phyloP scores from a whole-genome alignment of 2,888 invertebrate genomes.

The Podabrus alpinus region DNA sequence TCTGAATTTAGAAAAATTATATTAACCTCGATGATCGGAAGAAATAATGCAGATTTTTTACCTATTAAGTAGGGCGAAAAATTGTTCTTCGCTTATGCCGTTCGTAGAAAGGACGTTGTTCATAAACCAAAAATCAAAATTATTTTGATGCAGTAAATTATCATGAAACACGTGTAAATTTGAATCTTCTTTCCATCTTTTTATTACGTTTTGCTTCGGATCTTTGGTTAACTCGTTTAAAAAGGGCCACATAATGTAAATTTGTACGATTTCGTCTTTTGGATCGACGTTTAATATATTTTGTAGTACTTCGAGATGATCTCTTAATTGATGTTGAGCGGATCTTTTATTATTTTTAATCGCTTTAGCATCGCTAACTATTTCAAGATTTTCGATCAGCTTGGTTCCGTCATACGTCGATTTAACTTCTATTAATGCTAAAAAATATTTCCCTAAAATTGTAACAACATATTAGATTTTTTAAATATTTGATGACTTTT shows the following conservation, averaged over 20 bases:
- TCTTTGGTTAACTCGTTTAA: constrained; percentile 45
- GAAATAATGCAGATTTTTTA: constrained; percentile 19
- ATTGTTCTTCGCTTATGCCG: constrained; percentile 35
- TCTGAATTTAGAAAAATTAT: constrained; percentile 33
- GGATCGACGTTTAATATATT: constrained; percentile 32
- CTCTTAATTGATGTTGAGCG: constrained; percentile 51
- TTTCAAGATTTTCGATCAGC: constrained; percentile 37
- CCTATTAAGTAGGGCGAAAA: constrained; percentile 46
- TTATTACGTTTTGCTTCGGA: constrained; percentile 44
- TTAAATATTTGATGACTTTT: background rate
- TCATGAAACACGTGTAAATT: constrained; percentile 49
- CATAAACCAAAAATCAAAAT: constrained; percentile 47
- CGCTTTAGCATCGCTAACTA: constrained; percentile 47
- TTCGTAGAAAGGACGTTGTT: constrained; percentile 37
- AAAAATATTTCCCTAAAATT: constrained; percentile 38
- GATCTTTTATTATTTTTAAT: constrained; percentile 52
- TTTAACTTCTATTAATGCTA: constrained; percentile 48
- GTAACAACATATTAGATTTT: background rate
- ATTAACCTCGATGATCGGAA: no score
- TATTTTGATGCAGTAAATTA: constrained; percentile 37
- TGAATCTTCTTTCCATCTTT: constrained; percentile 48
- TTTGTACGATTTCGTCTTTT: constrained; percentile 38
- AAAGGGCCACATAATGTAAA: constrained; percentile 52
- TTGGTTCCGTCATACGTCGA: constrained; percentile 46
- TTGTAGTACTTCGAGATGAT: constrained; percentile 49